phyloP scores from a whole-genome alignment of 2,113 vertebrate genomes.

The Scalopus aquaticus region DNA sequence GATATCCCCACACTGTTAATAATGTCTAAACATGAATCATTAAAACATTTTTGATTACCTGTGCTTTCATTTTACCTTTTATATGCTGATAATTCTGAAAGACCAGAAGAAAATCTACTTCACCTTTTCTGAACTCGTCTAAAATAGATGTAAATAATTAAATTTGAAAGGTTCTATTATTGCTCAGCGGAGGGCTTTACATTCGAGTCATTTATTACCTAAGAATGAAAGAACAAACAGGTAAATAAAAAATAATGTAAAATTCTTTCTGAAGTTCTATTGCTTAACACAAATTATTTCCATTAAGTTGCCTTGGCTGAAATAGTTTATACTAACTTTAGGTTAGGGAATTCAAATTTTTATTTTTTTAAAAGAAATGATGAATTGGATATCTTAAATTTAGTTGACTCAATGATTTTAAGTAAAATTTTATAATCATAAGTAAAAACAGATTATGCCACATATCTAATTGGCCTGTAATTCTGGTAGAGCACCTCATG shows the following conservation, averaged over 20 bases:
- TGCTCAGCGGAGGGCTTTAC: neutral
- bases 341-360: neutral
- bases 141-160: neutral
- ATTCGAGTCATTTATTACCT: neutral
- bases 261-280: neutral
- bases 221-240: neutral
- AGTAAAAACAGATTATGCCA: neutral
- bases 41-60: constrained; percentile 88
- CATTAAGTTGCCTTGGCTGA: neutral
- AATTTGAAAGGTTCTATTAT: neutral
- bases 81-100: neutral
- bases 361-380: neutral
- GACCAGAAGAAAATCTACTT: neutral
- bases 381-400: neutral
- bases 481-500: neutral
- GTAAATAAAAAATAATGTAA: neutral
- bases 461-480: no score
- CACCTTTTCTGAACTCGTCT: neutral
- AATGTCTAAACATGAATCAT: constrained; percentile 86
- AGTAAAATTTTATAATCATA: neutral
- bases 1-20: constrained; percentile 84
- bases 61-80: constrained; percentile 71
- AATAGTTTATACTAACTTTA: neutral
- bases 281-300: neutral
- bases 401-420: neutral